Base-by-base conservation (phyloP, 2,113 vertebrate genomes). In the Prochilodus magdalenae region DNA sequence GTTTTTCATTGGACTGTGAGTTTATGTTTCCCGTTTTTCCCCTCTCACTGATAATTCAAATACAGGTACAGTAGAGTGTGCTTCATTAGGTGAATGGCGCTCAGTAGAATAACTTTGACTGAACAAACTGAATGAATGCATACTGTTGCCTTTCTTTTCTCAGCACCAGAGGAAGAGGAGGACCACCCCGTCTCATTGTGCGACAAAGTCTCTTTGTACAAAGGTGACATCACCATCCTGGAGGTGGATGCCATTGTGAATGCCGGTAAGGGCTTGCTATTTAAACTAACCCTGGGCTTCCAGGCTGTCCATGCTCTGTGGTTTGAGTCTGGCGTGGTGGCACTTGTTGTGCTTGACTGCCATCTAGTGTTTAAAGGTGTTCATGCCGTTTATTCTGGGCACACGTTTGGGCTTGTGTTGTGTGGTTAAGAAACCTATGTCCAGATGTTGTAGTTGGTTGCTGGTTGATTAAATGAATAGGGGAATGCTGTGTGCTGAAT, bases 221-320 rank as follows among this genome's bases (percentile, higher is more conserved):
- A 95, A 95, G 98, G 98, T 73, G 98, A 99, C 90, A 99, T 99
- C 81, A 99, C 98, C 0, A 83, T 96, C 84, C 93, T 99, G 77
- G 98, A 99, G 90, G 91, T 98, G 82, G 98, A 99, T 78, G 97
- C 97, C 87, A 97, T 99, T 14, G 98, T 99, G 88, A 99, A 99
- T 92, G 98, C 98, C 74, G 98, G 98, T 99, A 95, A 92, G 97
- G 86, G 15, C 66, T 76, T 82, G 18, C 27, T 65, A 60, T 77
- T 40, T 33, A n/a, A 40, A 27, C 51, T 55, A 11, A 24, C 24
- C 2, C n/a, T 0, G 11, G 51, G 12, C 13, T 47, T 72, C 44
- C 22, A 12, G 57, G 20, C 53, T 13, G 13, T 55, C 0, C 2
- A 22, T 6, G n/a, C 18, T n/a, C 16, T 70, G 1, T 12, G 2